These are phyloP conservation scores for Platygyra sinensis DNA, from an alignment of 64 coral and sea anemone species.

Conservation along the genomic window DNA sequence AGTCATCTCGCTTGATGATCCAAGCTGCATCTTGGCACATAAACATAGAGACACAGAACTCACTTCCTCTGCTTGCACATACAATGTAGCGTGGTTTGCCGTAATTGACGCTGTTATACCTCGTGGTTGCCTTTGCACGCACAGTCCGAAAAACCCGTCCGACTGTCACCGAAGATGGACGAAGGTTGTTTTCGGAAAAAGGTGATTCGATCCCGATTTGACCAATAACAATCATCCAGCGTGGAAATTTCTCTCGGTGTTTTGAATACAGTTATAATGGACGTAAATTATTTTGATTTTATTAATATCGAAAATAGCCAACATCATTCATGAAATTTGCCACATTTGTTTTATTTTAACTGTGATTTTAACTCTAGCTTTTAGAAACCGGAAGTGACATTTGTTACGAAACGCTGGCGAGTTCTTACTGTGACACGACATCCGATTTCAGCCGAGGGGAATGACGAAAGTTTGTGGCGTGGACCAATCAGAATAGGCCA, in stretches of 20 bases:
- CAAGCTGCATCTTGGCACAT: no score
- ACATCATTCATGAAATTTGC: not conserved
- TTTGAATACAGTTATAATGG: not conserved
- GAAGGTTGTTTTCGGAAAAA: not conserved
- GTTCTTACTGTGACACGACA: constrained; percentile 63
- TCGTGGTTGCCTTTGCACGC: no score
- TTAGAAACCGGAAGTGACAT: constrained; percentile 25
- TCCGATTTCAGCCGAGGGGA: constrained; percentile 23
- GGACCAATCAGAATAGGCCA: constrained; percentile 98
- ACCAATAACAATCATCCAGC: not conserved
- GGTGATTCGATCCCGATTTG: not conserved
- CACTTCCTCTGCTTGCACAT: no score
- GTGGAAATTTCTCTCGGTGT: not conserved
- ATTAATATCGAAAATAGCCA: not conserved
- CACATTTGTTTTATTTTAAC: not conserved
- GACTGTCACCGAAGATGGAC: not conserved
- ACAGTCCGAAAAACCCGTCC: no score
- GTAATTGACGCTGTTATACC: not conserved
- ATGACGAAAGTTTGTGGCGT: constrained; percentile 59
- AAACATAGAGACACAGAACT: no score
- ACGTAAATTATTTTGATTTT: not conserved
- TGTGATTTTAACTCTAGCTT: not conserved
- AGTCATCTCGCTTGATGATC: no score
- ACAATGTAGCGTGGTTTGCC: no score
- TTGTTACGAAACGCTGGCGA: constrained; percentile 17